Evolutionary conservation across 2,888 invertebrate genomes (phyloP).

Genomic region (Melinaea menophilus): DNA sequence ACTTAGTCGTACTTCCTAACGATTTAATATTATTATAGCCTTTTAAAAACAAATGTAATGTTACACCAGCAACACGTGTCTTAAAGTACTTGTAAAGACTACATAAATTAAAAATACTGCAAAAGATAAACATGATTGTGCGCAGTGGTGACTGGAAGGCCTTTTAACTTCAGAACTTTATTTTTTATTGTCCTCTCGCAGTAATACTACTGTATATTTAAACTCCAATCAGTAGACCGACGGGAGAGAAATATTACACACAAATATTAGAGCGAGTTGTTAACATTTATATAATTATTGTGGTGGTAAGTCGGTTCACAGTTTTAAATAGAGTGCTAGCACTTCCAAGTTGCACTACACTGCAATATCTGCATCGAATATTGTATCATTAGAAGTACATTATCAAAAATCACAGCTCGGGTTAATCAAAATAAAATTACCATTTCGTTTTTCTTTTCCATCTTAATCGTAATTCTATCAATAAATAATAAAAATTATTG

Average conservation of each 20-base stretch:
- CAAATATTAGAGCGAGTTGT: background rate
- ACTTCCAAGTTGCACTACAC: conserved; percentile 17
- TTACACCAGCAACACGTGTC: conserved; percentile 1
- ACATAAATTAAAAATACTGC: conserved; percentile 9
- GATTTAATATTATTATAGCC: conserved; percentile 6
- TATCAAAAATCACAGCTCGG: conserved; percentile 78
- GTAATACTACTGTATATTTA: background rate
- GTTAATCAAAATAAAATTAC: conserved; percentile 73
- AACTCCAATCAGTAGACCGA: background rate
- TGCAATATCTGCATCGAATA: conserved; percentile 30
- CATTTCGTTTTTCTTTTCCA: conserved; percentile 66
- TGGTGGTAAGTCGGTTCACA: background rate
- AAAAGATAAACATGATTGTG: conserved; percentile 10
- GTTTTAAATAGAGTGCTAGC: conserved; percentile 9
- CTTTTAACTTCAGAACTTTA: conserved; percentile 3
- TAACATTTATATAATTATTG: background rate
- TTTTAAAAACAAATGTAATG: conserved; percentile 5
- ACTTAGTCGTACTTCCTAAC: conserved; percentile 6
- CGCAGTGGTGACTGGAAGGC: conserved; percentile 2
- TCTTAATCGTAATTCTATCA: conserved; percentile 67
- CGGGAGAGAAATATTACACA: background rate
- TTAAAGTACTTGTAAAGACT: conserved; percentile 1
- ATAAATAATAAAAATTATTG: conserved; percentile 74
- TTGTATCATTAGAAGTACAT: conserved; percentile 57
- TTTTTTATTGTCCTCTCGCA: conserved; percentile 7